Percentiles rank a stretch among this genome's conserved stretches.
Conservation (phyloP, 2,797 vertebrate species). For the Platyrinchus mystaceus region DNA sequence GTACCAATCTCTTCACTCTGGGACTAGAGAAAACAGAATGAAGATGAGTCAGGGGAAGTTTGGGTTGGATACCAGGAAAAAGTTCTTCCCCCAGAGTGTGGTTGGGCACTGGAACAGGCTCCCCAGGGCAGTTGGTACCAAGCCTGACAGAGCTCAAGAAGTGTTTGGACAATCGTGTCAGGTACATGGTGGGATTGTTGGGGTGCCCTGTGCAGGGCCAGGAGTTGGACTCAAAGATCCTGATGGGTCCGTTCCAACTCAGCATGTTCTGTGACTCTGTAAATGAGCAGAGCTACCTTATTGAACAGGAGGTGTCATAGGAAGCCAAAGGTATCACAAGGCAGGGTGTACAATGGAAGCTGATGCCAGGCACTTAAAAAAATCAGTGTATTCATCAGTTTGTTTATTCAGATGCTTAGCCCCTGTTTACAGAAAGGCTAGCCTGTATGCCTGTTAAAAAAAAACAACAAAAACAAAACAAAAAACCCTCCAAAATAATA, state of each 20-base stretch:
- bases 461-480: too few species aligned
- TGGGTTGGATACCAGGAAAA: accelerated
- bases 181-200: not conserved
- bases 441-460: not conserved
- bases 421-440: not conserved
- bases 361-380: not conserved
- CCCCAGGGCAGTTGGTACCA: not conserved
- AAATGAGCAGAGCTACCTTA: not conserved
- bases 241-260: not conserved
- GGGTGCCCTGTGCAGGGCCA: not conserved
- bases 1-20: accelerated
- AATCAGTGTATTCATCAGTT: not conserved
- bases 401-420: not conserved
- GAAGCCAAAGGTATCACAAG: not conserved
- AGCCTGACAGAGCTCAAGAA: not conserved
- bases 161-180: accelerated
- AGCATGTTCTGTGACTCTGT: too few species aligned
- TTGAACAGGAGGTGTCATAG: not conserved
- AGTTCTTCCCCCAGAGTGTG: not conserved
- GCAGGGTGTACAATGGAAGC: too few species aligned
- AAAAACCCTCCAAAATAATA: not conserved
- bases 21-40: not conserved
- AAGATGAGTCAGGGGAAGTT: not conserved
- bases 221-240: accelerated
- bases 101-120: not conserved